Conservation (phyloP, 2,888 invertebrate genomes). For the Mythimna vitellina region DNA sequence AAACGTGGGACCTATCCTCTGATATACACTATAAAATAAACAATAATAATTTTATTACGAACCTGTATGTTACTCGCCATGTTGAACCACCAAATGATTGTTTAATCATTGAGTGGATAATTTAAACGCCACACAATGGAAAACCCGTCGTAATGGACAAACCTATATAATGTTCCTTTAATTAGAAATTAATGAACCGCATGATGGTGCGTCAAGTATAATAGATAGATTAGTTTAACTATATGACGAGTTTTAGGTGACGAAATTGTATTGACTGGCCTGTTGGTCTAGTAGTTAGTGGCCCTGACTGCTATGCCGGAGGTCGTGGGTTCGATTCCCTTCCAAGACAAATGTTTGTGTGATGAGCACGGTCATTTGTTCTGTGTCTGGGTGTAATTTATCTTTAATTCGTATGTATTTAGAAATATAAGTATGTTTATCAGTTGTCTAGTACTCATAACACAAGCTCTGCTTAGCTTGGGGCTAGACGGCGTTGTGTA, state of each 20-base stretch:
- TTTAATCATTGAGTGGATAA: slow-evolving; percentile 29
- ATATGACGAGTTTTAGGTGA: neutral
- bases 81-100: slow-evolving; percentile 43
- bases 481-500: no score
- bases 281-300: no score
- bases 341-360: no score
- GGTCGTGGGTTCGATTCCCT: no score
- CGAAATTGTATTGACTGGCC: neutral
- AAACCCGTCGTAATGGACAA: slow-evolving; percentile 34
- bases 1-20: neutral
- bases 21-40: slow-evolving; percentile 1
- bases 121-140: slow-evolving; percentile 46
- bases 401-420: no score
- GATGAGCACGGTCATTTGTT: no score
- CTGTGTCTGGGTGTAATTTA: no score
- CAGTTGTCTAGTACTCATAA: no score
- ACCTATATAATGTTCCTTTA: slow-evolving; percentile 32
- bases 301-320: no score
- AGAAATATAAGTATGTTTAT: no score
- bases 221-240: neutral
- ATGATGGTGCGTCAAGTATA: slow-evolving; percentile 6
- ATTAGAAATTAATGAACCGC: slow-evolving; percentile 51
- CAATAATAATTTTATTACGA: neutral
- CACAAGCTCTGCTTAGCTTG: no score
- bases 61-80: slow-evolving; percentile 57